phyloP scores from a whole-genome alignment of 2,888 invertebrate genomes.

The Lissonota sp. region DNA sequence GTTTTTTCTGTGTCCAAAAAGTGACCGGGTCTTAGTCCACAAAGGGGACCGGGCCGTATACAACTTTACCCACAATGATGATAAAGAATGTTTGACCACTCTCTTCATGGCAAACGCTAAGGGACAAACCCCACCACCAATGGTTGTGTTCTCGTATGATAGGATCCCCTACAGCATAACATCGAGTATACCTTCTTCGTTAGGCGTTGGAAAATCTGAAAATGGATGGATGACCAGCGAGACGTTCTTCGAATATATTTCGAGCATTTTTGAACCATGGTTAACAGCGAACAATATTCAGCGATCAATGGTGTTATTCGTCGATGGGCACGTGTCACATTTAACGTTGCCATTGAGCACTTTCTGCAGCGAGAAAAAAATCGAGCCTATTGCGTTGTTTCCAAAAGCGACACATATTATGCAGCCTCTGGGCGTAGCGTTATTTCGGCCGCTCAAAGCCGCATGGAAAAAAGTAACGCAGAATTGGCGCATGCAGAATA shows the following conservation, averaged over 20 bases:
- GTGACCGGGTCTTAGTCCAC: slow-evolving; percentile 74
- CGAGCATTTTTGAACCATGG: slow-evolving; percentile 64
- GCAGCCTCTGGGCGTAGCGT: neutral
- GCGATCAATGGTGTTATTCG: too few relatives aligned
- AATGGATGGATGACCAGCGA: slow-evolving; percentile 69
- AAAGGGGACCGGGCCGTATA: slow-evolving; percentile 73
- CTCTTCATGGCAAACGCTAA: slow-evolving; percentile 67
- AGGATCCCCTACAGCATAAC: slow-evolving; percentile 60
- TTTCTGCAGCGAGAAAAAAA: neutral
- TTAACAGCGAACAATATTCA: slow-evolving; percentile 54
- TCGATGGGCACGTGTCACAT: neutral
- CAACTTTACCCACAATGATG: slow-evolving; percentile 66
- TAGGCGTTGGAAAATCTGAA: slow-evolving; percentile 61
- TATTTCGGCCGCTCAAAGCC: neutral
- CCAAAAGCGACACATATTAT: neutral
- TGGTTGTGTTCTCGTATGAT: slow-evolving; percentile 63
- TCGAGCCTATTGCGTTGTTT: neutral
- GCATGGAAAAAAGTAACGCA: neutral
- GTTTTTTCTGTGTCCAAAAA: slow-evolving; percentile 79
- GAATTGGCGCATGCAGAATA: neutral
- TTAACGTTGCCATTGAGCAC: neutral
- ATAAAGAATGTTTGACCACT: slow-evolving; percentile 71
- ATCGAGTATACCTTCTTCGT: slow-evolving; percentile 56
- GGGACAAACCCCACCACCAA: slow-evolving; percentile 60
- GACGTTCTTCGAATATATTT: slow-evolving; percentile 66